Evolutionary conservation across 2,113 vertebrate species (phyloP).

Genomic region (Hyaena hyaena): DNA sequence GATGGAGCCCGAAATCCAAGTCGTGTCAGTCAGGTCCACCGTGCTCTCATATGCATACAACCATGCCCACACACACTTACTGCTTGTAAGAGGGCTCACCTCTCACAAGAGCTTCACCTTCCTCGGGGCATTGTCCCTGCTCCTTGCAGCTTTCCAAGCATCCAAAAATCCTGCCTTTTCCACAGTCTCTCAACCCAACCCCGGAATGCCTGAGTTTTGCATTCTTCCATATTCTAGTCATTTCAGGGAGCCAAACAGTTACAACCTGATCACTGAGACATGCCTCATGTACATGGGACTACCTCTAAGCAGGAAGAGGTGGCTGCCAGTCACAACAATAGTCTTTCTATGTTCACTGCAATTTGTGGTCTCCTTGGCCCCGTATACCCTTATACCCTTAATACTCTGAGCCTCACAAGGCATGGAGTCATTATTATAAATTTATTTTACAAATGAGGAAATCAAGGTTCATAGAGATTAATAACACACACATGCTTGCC

Average conservation of each 20-base stretch:
- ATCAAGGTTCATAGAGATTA: neutral
- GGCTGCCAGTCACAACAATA: neutral
- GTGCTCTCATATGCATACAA: neutral
- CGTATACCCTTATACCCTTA: neutral
- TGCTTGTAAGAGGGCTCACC: neutral
- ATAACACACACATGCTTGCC: too few relatives aligned
- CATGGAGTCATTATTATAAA: neutral
- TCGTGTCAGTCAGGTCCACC: neutral
- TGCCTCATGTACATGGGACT: neutral
- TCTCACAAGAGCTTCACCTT: too few relatives aligned
- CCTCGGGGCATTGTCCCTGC: too few relatives aligned
- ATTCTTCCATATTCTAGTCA: neutral
- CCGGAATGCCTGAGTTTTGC: neutral
- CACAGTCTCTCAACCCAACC: neutral
- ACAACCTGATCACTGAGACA: neutral
- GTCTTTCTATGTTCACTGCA: neutral
- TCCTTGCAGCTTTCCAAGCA: neutral
- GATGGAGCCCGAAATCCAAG: neutral
- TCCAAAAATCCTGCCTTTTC: neutral
- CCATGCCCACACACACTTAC: fast-evolving
- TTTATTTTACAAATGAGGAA: neutral
- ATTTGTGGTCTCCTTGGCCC: neutral
- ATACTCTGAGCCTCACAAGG: neutral
- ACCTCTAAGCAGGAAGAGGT: neutral
- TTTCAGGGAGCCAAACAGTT: neutral